These are phyloP conservation scores for Gopherus flavomarginatus DNA, from an alignment of 2,113 vertebrate genomes.

Conservation along the genomic window DNA sequence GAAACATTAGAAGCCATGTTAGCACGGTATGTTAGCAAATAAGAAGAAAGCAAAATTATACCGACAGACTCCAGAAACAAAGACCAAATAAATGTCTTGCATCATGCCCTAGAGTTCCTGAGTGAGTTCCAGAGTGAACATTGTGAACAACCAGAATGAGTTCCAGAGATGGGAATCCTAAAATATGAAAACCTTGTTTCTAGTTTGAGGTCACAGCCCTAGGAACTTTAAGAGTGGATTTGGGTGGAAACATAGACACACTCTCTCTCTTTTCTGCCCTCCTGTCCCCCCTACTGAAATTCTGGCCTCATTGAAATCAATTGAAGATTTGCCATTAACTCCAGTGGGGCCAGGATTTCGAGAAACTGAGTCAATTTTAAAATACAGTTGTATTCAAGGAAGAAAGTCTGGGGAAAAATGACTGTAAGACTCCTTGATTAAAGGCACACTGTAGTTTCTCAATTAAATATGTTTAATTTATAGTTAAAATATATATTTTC, in stretches of 20 bases:
- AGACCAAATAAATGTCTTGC: not conserved
- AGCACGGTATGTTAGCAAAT: not conserved
- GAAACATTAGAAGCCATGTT: accelerated
- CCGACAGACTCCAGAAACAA: accelerated
- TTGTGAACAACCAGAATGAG: not conserved
- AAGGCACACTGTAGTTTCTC: not conserved
- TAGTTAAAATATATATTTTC: not conserved
- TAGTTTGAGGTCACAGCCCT: not conserved
- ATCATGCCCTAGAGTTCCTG: not conserved
- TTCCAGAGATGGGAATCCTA: not conserved
- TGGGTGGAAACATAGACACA: not conserved
- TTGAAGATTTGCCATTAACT: not conserved
- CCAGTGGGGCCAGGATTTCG: not conserved
- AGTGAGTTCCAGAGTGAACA: too few species aligned
- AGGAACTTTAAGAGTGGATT: too few species aligned
- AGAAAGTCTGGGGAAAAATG: not conserved
- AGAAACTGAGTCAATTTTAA: not conserved
- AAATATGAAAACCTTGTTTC: not conserved
- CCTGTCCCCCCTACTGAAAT: not conserved
- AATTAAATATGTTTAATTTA: not conserved
- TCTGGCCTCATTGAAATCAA: not conserved
- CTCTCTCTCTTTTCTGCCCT: not conserved
- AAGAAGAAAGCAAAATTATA: not conserved
- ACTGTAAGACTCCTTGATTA: not conserved
- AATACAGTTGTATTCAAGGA: not conserved